Conservation (phyloP, 2,888 invertebrate species). For the Tiphia femorata region DNA sequence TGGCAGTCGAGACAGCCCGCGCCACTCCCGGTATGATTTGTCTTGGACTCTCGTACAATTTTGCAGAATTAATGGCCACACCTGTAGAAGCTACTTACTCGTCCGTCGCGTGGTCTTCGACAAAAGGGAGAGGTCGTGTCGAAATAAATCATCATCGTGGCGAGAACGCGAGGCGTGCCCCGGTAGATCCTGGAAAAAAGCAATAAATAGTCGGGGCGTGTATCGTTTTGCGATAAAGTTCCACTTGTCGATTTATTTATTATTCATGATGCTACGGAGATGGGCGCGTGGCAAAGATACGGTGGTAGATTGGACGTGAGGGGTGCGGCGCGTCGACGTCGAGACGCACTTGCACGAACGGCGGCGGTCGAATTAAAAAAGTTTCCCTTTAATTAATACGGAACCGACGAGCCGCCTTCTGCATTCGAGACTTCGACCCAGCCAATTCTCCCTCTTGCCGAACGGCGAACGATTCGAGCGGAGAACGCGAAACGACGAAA, state of each 20-base stretch:
- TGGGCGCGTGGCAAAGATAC: not conserved
- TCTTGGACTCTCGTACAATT: conserved; percentile 36
- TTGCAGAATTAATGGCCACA: conserved; percentile 41
- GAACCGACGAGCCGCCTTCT: no score
- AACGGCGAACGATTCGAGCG: not conserved
- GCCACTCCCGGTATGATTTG: conserved; percentile 28
- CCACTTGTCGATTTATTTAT: conserved; percentile 47
- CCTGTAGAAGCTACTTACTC: conserved; percentile 38
- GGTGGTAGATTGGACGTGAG: not conserved
- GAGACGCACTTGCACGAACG: conserved; percentile 32
- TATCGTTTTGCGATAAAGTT: conserved; percentile 54
- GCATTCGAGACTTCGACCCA: conserved; percentile 19
- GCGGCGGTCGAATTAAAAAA: conserved; percentile 52
- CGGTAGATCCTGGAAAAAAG: conserved; percentile 32
- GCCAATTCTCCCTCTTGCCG: not conserved
- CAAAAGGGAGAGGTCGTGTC: conserved; percentile 20
- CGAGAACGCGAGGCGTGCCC: conserved; percentile 5
- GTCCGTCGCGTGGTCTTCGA: conserved; percentile 10
- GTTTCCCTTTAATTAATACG: conserved; percentile 53
- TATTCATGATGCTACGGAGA: conserved; percentile 39
- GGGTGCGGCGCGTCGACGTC: conserved; percentile 7
- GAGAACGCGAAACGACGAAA: no score
- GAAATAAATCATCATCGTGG: conserved; percentile 35
- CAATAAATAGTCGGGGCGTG: conserved; percentile 50
- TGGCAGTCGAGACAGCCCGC: conserved; percentile 8